Evolutionary conservation across 2,797 vertebrate genomes (phyloP).

Genomic region (Pampus argenteus): DNA sequence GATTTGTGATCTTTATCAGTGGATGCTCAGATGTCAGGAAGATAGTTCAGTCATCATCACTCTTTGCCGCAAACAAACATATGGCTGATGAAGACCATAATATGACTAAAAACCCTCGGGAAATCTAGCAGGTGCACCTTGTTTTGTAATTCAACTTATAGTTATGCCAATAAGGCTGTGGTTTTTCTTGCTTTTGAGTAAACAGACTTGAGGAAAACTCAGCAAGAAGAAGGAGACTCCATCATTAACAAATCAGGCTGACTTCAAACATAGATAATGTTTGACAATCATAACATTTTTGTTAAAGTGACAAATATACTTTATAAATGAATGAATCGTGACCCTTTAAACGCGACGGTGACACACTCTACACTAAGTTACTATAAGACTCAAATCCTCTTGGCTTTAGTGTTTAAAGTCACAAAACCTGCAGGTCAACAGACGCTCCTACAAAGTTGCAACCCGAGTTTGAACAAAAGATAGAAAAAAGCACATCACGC

Average conservation of each 20-base stretch:
- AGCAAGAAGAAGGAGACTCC: not conserved
- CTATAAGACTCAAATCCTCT: not conserved
- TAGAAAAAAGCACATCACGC: not conserved
- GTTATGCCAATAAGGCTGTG: not conserved
- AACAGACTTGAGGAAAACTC: not conserved
- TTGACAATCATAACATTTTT: not conserved
- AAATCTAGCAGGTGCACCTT: not conserved
- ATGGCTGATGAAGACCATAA: too few species aligned
- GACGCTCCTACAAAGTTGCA: not conserved
- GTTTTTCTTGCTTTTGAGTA: not conserved
- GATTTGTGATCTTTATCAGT: too few species aligned
- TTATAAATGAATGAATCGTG: not conserved
- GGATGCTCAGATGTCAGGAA: too few species aligned
- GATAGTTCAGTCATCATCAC: too few species aligned
- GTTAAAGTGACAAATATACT: not conserved
- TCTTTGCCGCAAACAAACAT: too few species aligned
- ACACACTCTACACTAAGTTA: too few species aligned
- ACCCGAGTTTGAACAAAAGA: not conserved
- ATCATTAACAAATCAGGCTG: not conserved
- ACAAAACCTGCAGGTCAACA: not conserved
- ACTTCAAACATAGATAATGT: not conserved
- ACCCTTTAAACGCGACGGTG: too few species aligned
- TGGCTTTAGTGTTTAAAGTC: not conserved
- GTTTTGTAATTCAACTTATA: not conserved
- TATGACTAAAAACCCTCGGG: too few species aligned